Evolutionary conservation across 2,113 vertebrate genomes (phyloP).

Genomic region (Phalacrocorax carbo): DNA sequence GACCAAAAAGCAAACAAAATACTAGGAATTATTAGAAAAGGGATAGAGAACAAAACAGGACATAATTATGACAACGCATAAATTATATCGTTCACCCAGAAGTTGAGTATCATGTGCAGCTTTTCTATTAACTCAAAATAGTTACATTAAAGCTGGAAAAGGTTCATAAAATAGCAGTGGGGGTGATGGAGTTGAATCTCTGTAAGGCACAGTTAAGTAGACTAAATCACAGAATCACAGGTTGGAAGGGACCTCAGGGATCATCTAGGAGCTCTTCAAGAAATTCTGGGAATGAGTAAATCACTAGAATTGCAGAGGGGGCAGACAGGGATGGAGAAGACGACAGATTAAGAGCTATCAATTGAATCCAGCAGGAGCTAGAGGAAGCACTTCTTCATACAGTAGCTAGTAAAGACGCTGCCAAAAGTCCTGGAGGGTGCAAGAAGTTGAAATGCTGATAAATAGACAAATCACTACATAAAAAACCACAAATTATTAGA

Average conservation of each 20-base stretch:
- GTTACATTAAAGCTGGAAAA: not conserved
- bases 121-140: not conserved
- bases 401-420: not conserved
- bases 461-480: not conserved
- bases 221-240: not conserved
- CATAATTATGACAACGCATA: not conserved
- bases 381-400: not conserved
- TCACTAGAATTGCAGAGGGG: not conserved
- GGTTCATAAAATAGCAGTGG: not conserved
- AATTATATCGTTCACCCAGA: not conserved
- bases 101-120: not conserved
- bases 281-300: not conserved
- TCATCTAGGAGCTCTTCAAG: not conserved
- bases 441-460: not conserved
- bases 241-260: too few relatives aligned
- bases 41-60: not conserved
- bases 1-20: constrained; percentile 12
- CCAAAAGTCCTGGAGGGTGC: not conserved
- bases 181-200: not conserved
- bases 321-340: not conserved
- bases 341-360: not conserved
- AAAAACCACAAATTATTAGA: not conserved
- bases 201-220: not conserved
- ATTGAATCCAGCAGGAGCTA: not conserved
- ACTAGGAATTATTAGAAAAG: not conserved